Evolutionary conservation across 1,140 invertebrate species (phyloP), one percentile per base, ranked within the genome.

Genomic region (Diploscapter pachys): DNA sequence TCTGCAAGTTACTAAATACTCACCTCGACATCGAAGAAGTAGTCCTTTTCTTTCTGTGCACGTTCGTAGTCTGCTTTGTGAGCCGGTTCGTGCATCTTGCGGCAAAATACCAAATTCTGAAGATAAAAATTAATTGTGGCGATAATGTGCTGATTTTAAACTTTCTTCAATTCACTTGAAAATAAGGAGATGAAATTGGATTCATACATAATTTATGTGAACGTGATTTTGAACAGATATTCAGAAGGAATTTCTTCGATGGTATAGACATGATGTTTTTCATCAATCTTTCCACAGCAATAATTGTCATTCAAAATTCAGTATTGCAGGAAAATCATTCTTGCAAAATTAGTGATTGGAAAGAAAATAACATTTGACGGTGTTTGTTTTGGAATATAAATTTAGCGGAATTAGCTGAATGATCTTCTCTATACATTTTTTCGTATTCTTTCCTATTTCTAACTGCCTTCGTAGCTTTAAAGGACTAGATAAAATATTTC

Each of bases 21-120:
- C 66, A 83, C 82, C 64, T 84, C 82, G 59, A 84, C 75, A 63
- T 84, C 82, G 55, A 85, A 84, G 64, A 84, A 83, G 71, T 85
- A 82, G 73, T 86, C 82, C 13, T 72, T 64, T 49, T 83, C 76
- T 63, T 80, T 79, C 71, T 84, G 82, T 9, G 80, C 84, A 11
- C 76, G 63, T 49, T 78, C 73, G 73, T 77, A 84, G 49, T 84
- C 82, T 31, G 79, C 84, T 67, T 79, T 82, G 53, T 84, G 82
- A 8, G 82, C 82, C n/a, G 82, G 78, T 73, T 84, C 82, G 61
- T 86, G 82, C 53, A 84, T 56, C 62, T 86, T 86, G 31, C 82
- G 82, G 72, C 84, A 86, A 8, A 78, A 71, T 68, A 77, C 61
- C 11, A 76, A 65, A 51, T 62, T 63, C 75, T 76, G 67, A 76